A percentile compares a stretch with the other conserved stretches of the same genome.
These are phyloP conservation scores for Tenodera sinensis DNA, from an alignment of 2,888 invertebrate genomes.

Conservation along the genomic window DNA sequence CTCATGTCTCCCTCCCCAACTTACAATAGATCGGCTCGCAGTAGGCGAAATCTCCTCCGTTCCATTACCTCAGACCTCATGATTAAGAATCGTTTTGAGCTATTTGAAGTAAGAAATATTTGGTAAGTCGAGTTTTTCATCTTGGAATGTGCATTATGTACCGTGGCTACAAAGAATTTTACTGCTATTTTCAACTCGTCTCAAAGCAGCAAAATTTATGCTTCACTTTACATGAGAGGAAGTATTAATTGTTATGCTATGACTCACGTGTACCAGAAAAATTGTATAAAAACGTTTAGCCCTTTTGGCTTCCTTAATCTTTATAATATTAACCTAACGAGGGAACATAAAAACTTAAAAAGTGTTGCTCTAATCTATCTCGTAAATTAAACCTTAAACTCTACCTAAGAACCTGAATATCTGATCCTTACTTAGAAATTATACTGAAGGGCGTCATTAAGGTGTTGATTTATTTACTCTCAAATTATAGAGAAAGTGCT, in stretches of 20 bases:
- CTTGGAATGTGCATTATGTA: no score
- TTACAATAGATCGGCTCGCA: no score
- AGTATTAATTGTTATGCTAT: background rate
- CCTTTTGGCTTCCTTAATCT: background rate
- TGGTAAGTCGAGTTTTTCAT: no score
- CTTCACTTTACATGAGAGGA: no score
- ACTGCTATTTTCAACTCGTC: no score
- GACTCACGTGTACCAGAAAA: background rate
- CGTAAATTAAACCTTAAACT: background rate
- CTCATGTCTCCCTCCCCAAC: no score
- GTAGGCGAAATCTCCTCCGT: no score
- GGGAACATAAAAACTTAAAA: background rate
- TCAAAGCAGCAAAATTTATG: no score
- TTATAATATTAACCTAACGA: background rate
- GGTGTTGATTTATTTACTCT: background rate
- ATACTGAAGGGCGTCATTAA: background rate
- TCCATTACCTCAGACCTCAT: no score
- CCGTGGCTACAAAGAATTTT: no score
- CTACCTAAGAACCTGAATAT: background rate
- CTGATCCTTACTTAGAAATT: background rate
- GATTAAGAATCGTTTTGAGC: no score
- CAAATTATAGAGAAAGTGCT: background rate
- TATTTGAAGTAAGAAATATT: no score
- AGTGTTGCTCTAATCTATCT: background rate
- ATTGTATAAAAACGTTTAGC: background rate